These are phyloP conservation scores for Drosophila mauritiana DNA, from an alignment of 1,140 invertebrate species.

Conservation along the genomic window DNA sequence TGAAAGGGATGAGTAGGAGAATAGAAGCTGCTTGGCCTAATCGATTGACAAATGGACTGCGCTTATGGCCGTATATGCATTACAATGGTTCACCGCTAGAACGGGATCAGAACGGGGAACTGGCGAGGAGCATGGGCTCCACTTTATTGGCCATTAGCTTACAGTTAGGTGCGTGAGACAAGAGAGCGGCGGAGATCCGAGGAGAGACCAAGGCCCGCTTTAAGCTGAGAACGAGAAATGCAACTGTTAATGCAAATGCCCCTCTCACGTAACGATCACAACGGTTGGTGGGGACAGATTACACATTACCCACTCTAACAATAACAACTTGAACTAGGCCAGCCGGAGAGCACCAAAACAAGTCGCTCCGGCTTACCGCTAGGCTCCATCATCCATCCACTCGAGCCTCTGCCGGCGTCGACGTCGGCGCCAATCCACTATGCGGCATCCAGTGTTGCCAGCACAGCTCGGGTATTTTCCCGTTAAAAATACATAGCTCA, in stretches of 20 bases:
- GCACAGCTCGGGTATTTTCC: neutral
- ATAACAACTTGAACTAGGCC: conserved; percentile 59
- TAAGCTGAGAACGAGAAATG: conserved; percentile 74
- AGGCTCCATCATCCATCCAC: conserved; percentile 20
- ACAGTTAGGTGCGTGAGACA: conserved; percentile 70
- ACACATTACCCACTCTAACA: conserved; percentile 52
- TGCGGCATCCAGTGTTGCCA: conserved; percentile 4
- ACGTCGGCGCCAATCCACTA: neutral
- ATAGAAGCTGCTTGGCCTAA: neutral
- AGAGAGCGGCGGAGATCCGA: conserved; percentile 21
- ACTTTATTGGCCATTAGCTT: conserved; percentile 78
- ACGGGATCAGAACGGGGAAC: conserved; percentile 26
- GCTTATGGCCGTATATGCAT: conserved; percentile 49
- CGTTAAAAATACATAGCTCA: neutral
- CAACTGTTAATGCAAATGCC: conserved; percentile 78
- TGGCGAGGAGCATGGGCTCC: conserved; percentile 12
- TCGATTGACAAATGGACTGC: conserved; percentile 26
- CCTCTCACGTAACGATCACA: conserved; percentile 40
- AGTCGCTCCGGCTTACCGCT: conserved; percentile 72
- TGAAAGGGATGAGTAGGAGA: conserved; percentile 31
- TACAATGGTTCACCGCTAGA: conserved; percentile 69
- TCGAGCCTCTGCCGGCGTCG: conserved; percentile 5
- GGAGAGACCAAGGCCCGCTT: neutral
- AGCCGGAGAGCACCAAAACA: conserved; percentile 56
- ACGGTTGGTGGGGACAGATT: conserved; percentile 56